phyloP scores from a whole-genome alignment of 2,888 invertebrate genomes.

The Cephonodes hylas region DNA sequence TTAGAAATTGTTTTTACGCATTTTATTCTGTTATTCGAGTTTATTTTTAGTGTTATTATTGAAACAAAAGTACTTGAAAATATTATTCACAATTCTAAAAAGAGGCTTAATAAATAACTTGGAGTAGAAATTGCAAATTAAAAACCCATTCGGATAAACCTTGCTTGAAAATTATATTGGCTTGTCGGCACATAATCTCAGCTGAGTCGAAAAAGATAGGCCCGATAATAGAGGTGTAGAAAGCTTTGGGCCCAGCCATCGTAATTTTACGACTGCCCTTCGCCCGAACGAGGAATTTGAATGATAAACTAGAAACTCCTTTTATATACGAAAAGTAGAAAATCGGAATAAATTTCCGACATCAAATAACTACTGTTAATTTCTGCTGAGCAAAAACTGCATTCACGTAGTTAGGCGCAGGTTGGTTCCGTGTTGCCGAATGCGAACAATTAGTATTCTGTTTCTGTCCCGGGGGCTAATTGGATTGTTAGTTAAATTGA shows the following conservation, averaged over 20 bases:
- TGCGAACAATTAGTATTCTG: conserved; percentile 54
- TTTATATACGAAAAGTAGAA: background rate
- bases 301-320: background rate
- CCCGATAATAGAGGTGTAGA: conserved; percentile 2
- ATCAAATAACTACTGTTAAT: background rate
- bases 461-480: conserved; percentile 48
- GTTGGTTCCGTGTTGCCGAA: conserved; percentile 29
- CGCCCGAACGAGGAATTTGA: background rate
- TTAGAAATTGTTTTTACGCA: background rate
- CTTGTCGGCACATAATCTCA: background rate
- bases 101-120: too few species aligned
- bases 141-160: background rate
- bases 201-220: background rate
- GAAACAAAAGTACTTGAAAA: too few species aligned
- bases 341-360: background rate
- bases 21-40: background rate
- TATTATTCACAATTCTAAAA: too few species aligned
- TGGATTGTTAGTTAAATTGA: conserved; percentile 60
- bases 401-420: conserved; percentile 10
- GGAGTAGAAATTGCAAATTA: background rate
- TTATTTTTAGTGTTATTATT: too few species aligned
- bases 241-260: background rate
- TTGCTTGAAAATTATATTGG: background rate
- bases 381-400: background rate
- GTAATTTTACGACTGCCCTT: conserved; percentile 17